Percentiles rank a stretch among this genome's conserved stretches.
Evolutionary conservation across 1,140 invertebrate genomes (phyloP).

Genomic region (Drosophila gunungcola): DNA sequence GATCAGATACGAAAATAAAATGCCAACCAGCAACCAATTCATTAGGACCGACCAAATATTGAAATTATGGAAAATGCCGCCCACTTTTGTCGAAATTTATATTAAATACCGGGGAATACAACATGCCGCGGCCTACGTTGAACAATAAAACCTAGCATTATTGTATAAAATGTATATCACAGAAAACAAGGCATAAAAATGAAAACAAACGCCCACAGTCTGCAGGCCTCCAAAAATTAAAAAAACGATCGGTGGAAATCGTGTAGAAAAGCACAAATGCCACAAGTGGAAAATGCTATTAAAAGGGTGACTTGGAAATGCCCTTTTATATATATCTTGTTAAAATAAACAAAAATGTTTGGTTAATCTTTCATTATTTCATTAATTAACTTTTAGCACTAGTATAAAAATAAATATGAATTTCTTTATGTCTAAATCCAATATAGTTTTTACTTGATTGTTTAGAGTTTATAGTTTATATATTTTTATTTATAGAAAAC

Average conservation of each 20-base stretch:
- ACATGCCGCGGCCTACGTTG: slow-evolving; percentile 34
- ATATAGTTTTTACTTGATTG: too few relatives aligned
- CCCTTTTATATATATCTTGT: background rate
- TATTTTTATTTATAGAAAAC: too few relatives aligned
- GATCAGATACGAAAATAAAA: slow-evolving; percentile 50
- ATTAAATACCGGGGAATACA: slow-evolving; percentile 51
- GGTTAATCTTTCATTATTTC: too few relatives aligned
- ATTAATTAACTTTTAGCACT: too few relatives aligned
- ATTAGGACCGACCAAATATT: slow-evolving; percentile 45
- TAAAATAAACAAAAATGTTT: background rate
- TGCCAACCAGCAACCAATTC: slow-evolving; percentile 41
- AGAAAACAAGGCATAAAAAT: slow-evolving; percentile 45
- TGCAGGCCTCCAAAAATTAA: slow-evolving; percentile 2
- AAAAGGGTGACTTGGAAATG: slow-evolving; percentile 1
- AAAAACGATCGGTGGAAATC: slow-evolving; percentile 26
- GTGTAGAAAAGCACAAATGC: slow-evolving; percentile 44
- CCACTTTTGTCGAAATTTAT: slow-evolving; percentile 50
- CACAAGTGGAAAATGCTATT: slow-evolving; percentile 7
- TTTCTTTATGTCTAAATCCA: too few relatives aligned
- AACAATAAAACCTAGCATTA: slow-evolving; percentile 51
- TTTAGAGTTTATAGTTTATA: too few relatives aligned
- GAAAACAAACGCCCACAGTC: slow-evolving; percentile 54
- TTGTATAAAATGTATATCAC: slow-evolving; percentile 47
- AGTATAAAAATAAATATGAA: too few relatives aligned
- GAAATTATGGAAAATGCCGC: slow-evolving; percentile 52